Conservation (phyloP, 2,113 vertebrate species). For the Prunella fulvescens region DNA sequence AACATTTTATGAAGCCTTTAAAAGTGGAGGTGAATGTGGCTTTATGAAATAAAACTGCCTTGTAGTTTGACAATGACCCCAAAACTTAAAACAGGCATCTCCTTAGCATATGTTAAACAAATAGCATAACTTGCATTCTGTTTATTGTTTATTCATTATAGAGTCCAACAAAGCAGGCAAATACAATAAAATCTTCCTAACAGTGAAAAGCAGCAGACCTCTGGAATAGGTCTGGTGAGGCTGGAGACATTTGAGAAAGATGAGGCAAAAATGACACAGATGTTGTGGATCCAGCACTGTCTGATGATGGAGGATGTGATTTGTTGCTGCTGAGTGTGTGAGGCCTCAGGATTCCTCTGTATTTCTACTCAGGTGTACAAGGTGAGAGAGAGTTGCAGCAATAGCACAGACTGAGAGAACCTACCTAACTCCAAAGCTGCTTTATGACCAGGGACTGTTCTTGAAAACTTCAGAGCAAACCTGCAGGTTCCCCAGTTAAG, state of each 20-base stretch:
- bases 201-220: not conserved
- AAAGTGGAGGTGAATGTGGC: not conserved
- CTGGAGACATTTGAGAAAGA: not conserved
- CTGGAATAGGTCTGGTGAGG: not conserved
- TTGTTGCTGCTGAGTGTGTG: not conserved
- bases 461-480: not conserved
- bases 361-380: not conserved
- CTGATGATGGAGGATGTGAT: not conserved
- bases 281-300: not conserved
- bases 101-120: not conserved
- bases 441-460: not conserved
- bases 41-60: not conserved
- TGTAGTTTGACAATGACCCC: not conserved
- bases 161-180: not conserved
- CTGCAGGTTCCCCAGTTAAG: not conserved
- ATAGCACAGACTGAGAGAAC: not conserved
- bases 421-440: not conserved
- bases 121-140: not conserved
- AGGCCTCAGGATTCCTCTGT: not conserved
- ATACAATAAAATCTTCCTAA: not conserved
- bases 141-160: not conserved
- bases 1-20: not conserved
- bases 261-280: not conserved
- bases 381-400: not conserved
- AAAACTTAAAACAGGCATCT: not conserved